Percentiles rank a stretch among this genome's conserved stretches.
Conservation (phyloP, 1,140 invertebrate species). For the Bathynomus jamesi region DNA sequence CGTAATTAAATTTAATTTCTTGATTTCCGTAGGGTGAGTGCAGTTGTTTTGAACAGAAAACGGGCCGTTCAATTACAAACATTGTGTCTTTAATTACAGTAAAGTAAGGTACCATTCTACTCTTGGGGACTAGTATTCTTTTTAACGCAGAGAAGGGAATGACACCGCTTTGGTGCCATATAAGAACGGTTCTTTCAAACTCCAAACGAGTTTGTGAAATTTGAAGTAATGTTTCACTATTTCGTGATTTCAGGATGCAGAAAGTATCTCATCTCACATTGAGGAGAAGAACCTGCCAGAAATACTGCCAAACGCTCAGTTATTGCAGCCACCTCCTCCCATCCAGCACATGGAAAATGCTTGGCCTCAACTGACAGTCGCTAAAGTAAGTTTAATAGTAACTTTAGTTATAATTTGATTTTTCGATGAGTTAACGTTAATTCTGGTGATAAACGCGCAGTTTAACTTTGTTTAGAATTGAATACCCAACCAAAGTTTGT, state of each 20-base stretch:
- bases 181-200: too few relatives aligned
- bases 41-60: too few relatives aligned
- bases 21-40: not conserved
- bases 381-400: constrained; percentile 50
- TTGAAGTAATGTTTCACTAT: too few relatives aligned
- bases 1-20: not conserved
- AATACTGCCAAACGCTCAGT: constrained; percentile 63
- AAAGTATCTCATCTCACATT: constrained; percentile 24
- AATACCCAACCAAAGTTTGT: too few relatives aligned
- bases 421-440: too few relatives aligned
- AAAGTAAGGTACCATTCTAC: not conserved
- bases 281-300: constrained; percentile 54
- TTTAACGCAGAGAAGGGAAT: not conserved
- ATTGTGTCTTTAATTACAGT: too few relatives aligned
- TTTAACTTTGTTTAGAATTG: too few relatives aligned
- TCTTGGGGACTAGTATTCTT: not conserved
- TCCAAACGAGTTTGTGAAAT: too few relatives aligned
- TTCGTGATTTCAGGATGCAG: constrained; percentile 22
- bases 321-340: constrained; percentile 79
- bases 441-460: too few relatives aligned
- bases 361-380: constrained; percentile 92
- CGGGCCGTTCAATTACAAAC: too few relatives aligned
- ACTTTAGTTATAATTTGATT: too few relatives aligned
- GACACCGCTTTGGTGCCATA: not conserved
- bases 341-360: constrained; percentile 81